Conservation (phyloP, 2,113 vertebrate species). For the Terrapene triunguis region DNA sequence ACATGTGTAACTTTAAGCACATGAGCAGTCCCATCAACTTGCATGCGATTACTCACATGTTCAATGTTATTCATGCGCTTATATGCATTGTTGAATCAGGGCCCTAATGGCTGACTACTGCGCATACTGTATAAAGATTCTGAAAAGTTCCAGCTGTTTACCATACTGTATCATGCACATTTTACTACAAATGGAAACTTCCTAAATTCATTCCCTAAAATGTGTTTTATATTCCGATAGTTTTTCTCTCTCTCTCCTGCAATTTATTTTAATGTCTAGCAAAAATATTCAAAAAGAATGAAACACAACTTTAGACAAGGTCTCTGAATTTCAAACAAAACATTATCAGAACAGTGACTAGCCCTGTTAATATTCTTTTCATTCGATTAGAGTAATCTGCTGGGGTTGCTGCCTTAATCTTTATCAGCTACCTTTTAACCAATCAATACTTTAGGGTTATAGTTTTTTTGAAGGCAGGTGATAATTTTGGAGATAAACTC, state of each 20-base stretch:
- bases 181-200: constrained; percentile 76
- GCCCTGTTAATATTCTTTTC: constrained; percentile 70
- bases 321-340: constrained; percentile 81
- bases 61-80: not conserved
- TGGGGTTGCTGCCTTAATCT: constrained; percentile 64
- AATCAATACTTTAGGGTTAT: constrained; percentile 79
- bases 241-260: constrained; percentile 72
- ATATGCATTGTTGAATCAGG: not conserved
- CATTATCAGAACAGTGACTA: constrained; percentile 65
- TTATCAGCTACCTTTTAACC: constrained; percentile 76
- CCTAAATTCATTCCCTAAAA: constrained; percentile 75
- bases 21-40: fast-evolving
- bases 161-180: constrained; percentile 69
- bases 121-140: not conserved
- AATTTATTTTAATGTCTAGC: constrained; percentile 81
- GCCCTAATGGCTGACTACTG: not conserved
- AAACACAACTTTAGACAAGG: constrained; percentile 79
- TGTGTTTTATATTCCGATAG: constrained; percentile 63
- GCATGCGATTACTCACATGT: fast-evolving
- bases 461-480: constrained; percentile 67
- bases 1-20: not conserved
- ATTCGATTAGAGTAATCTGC: constrained; percentile 79
- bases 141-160: constrained; percentile 28
- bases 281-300: constrained; percentile 78
- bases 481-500: constrained; percentile 73